phyloP scores from a whole-genome alignment of 2,797 vertebrate genomes.

The Clarias platycephalus region DNA sequence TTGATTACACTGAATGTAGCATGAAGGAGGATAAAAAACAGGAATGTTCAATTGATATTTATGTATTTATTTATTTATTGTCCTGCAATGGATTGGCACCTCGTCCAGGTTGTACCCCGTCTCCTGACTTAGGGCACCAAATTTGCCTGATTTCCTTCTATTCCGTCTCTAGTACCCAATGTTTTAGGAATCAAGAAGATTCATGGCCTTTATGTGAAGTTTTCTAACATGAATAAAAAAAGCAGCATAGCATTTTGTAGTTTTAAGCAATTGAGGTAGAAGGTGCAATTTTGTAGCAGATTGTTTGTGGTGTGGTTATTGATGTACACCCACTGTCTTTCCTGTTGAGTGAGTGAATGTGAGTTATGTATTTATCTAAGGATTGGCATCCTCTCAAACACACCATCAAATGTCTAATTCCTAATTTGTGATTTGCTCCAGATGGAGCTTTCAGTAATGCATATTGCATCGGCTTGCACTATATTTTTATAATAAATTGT shows the following conservation, averaged over 20 bases:
- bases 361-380: neutral
- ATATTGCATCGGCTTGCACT: neutral
- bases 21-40: neutral
- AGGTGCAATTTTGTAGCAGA: neutral
- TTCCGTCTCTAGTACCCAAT: neutral
- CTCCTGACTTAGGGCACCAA: neutral
- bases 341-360: neutral
- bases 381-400: neutral
- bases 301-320: constrained; percentile 15
- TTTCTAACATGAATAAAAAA: neutral
- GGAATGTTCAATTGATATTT: neutral
- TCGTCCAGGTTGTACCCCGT: no score
- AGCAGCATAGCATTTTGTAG: neutral
- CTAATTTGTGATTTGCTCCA: neutral
- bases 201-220: neutral
- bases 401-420: neutral
- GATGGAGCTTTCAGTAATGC: constrained; percentile 2
- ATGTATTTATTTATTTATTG: neutral
- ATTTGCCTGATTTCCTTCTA: neutral
- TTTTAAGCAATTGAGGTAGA: neutral
- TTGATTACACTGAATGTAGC: neutral
- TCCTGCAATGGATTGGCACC: no score
- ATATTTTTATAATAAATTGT: neutral
- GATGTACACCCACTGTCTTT: constrained; percentile 1
- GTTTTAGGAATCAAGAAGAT: neutral